Percentiles rank a stretch among this genome's conserved stretches.
These are phyloP conservation scores for Patella pellucida DNA, from an alignment of 2,888 invertebrate species.

Conservation along the genomic window DNA sequence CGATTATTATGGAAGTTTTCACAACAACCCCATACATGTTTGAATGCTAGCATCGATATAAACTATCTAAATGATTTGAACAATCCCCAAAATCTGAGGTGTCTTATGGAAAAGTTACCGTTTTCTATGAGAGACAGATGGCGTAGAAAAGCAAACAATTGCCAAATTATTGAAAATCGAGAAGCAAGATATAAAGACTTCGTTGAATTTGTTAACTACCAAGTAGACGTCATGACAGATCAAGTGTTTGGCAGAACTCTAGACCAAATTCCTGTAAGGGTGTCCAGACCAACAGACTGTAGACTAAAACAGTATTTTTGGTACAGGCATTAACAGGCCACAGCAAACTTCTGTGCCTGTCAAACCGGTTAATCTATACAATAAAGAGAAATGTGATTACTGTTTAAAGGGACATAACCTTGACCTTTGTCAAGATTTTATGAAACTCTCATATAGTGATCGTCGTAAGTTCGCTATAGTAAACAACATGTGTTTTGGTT, in stretches of 20 bases:
- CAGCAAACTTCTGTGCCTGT: too few species aligned
- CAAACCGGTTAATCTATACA: too few species aligned
- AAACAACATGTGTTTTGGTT: constrained; percentile 7
- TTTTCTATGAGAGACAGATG: background rate
- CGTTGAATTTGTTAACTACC: background rate
- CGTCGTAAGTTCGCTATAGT: background rate
- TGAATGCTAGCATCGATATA: background rate
- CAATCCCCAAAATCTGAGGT: background rate
- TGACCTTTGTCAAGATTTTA: constrained; percentile 11
- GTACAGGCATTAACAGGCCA: too few species aligned
- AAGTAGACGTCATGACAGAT: background rate
- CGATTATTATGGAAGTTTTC: background rate
- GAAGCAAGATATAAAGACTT: constrained; percentile 4
- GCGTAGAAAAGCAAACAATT: background rate
- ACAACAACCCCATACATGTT: background rate
- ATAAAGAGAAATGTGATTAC: background rate
- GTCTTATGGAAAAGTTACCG: background rate
- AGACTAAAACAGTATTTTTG: too few species aligned
- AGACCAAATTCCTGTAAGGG: background rate
- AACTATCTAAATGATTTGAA: constrained; percentile 3
- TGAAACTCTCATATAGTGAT: background rate
- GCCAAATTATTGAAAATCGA: too few species aligned
- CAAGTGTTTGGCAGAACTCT: background rate
- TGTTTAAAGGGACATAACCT: constrained; percentile 1
- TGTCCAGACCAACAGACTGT: too few species aligned